Base-by-base conservation (phyloP, 1,140 invertebrate genomes). In the Drosophila ficusphila region DNA sequence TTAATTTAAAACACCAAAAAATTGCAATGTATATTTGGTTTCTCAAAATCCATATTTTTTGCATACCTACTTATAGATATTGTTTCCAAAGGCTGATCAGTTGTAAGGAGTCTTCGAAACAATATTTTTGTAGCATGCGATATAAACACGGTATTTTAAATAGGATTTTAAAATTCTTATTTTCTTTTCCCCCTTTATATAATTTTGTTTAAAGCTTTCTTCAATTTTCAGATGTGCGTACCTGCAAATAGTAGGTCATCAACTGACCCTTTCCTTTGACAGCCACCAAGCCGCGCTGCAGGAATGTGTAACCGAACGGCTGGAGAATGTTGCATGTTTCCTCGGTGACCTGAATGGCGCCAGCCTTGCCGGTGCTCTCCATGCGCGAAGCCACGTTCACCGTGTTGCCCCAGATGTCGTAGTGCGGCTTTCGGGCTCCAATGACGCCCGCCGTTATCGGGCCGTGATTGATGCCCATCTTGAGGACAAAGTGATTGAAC, bases 181-280 rank as follows among this genome's bases (percentile, higher is more conserved):
- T n/a, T n/a, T n/a, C n/a, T n/a, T n/a, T n/a, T n/a, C n/a, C n/a
- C n/a, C n/a, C n/a, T n/a, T n/a, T n/a, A n/a, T n/a, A n/a, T n/a
- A n/a, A n/a, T n/a, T n/a, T n/a, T n/a, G n/a, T n/a, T n/a, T n/a
- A n/a, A n/a, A n/a, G n/a, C n/a, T n/a, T n/a, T n/a, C n/a, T n/a
- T n/a, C n/a, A n/a, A n/a, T n/a, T n/a, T n/a, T n/a, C n/a, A n/a
- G n/a, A n/a, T n/a, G n/a, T n/a, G n/a, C n/a, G n/a, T n/a, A 95
- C 96, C 58, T 95, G 93, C 27, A 99, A 92, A 91, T 98, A 99
- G 91, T 98, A 98, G 0, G 98, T 99, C 94, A 98, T 96, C 9
- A 99, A 93, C 91, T 98, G 96, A 3, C 98, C 98, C 91, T 99
- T 99, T 39, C 98, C 97, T 91, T 99, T 99, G 3, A 99, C 97